Evolutionary conservation across 2,113 vertebrate genomes (phyloP), one percentile per base, ranked within the genome.

Genomic region (Saccopteryx bilineata): DNA sequence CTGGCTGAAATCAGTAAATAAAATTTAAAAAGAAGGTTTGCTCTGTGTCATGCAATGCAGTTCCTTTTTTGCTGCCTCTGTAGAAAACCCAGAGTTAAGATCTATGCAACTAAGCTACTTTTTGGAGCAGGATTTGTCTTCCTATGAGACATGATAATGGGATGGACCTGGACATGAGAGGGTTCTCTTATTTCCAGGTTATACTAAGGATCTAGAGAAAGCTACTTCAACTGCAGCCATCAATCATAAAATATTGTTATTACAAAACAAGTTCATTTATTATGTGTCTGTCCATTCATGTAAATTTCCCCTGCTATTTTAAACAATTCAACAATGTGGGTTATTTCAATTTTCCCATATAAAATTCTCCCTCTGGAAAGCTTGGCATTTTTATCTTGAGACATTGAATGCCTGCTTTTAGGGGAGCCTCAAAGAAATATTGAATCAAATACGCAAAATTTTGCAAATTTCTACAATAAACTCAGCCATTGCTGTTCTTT

Each of bases 361-460:
- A 84, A 95, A 66, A 71, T 78, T 94, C 81, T 90, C 72, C 11
- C 10, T 90, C 74, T 86, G 75, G 61, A 60, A 84, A 95, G 7
- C 11, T 82, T 68, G 31, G 3, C 61, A 82, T 90, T 85, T 91
- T 92, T 91, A 87, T 60, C 75, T 74, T 58, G 33, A 88, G 18
- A 26, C 17, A n/a, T 19, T 87, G 18, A 28, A 39, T 48, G 24
- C 11, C 13, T 96, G 48, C 26, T 92, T 17, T 90, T 90, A 65
- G 52, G 9, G 76, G 18, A 65, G 8, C n/a, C 33, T 94, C 68
- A 86, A 80, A 76, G 17, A 89, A 82, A 81, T 92, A 31, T 58
- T 96, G 39, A 50, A 76, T 54, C 9, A 84, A 78, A 87, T 78
- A 66, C 61, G 13, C 8, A 82, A 14, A n/a, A 87, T 13, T 58